A percentile compares a stretch with the other conserved stretches of the same genome.
phyloP scores from a whole-genome alignment of 2,113 vertebrate genomes.

The Forbesichthys agassizii region DNA sequence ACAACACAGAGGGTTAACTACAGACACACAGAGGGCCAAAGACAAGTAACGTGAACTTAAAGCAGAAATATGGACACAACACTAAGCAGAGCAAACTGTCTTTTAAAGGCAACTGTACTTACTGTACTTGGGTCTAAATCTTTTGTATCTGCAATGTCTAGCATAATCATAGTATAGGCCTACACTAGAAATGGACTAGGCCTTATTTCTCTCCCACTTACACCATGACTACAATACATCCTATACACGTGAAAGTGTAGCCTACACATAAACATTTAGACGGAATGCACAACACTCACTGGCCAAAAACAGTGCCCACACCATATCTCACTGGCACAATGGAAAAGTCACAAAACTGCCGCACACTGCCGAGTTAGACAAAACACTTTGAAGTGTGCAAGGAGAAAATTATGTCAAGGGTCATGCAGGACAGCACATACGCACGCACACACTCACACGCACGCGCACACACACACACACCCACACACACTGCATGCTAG shows the following conservation, averaged over 20 bases:
- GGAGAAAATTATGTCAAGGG: slow-evolving; percentile 17
- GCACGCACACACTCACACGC: slow-evolving; percentile 5
- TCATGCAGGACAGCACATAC: slow-evolving; percentile 19
- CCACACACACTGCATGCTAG: neutral
- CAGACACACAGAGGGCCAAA: slow-evolving; percentile 32
- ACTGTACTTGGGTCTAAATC: neutral
- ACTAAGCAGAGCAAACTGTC: no score
- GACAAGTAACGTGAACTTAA: slow-evolving; percentile 23
- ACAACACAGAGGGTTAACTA: slow-evolving; percentile 1
- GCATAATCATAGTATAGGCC: slow-evolving; percentile 1
- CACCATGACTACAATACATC: slow-evolving; percentile 24
- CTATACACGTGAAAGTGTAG: slow-evolving; percentile 6
- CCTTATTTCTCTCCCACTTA: slow-evolving; percentile 30
- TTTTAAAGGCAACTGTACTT: no score
- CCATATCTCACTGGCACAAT: slow-evolving; percentile 17
- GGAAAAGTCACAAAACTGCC: neutral
- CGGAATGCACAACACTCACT: slow-evolving; percentile 13
- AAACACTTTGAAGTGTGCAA: slow-evolving; percentile 37
- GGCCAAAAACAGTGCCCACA: slow-evolving; percentile 1
- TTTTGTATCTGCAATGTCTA: neutral
- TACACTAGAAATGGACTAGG: slow-evolving; percentile 28
- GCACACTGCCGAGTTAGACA: slow-evolving; percentile 20
- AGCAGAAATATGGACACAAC: slow-evolving; percentile 1
- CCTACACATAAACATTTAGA: slow-evolving; percentile 19
- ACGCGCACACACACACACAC: slow-evolving; percentile 12